Percentiles rank a stretch among this genome's conserved stretches.
These are phyloP conservation scores for Pseudobourletiella spinata DNA, from an alignment of 1,140 invertebrate genomes.

Conservation along the genomic window DNA sequence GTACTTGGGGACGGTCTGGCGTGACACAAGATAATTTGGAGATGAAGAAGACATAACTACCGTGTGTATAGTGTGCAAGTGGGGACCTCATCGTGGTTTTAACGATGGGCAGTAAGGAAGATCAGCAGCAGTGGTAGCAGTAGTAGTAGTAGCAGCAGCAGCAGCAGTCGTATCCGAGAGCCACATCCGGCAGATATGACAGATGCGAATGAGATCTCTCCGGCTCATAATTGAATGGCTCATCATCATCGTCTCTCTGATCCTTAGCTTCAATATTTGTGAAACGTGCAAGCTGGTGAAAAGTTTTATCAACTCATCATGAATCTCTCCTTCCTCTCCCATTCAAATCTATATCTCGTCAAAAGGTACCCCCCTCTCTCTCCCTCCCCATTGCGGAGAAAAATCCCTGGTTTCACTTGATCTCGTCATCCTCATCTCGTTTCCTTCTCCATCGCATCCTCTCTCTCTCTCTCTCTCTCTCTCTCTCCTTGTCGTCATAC, in stretches of 20 bases:
- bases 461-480: neutral
- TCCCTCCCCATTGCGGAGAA: neutral
- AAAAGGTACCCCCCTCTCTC: neutral
- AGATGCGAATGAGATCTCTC: too few relatives aligned
- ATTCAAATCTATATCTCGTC: neutral
- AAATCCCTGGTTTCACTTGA: neutral
- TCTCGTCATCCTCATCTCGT: neutral
- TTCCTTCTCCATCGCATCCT: neutral
- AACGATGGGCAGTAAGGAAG: too few relatives aligned
- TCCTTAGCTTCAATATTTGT: constrained; percentile 22
- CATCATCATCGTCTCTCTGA: constrained; percentile 11
- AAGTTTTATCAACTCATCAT: constrained; percentile 9
- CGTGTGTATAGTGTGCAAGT: too few relatives aligned
- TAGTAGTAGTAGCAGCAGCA: too few relatives aligned
- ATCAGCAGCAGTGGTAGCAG: too few relatives aligned
- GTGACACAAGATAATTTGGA: too few relatives aligned
- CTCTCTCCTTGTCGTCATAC: neutral
- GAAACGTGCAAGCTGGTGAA: constrained; percentile 14
- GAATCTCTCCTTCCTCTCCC: neutral
- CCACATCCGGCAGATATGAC: too few relatives aligned
- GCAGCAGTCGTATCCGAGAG: too few relatives aligned
- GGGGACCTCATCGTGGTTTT: too few relatives aligned
- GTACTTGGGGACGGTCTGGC: too few relatives aligned
- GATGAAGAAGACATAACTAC: too few relatives aligned
- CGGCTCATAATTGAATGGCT: constrained; percentile 15